Conservation (phyloP, 2,113 vertebrate species). For the Cyanistes caeruleus region DNA sequence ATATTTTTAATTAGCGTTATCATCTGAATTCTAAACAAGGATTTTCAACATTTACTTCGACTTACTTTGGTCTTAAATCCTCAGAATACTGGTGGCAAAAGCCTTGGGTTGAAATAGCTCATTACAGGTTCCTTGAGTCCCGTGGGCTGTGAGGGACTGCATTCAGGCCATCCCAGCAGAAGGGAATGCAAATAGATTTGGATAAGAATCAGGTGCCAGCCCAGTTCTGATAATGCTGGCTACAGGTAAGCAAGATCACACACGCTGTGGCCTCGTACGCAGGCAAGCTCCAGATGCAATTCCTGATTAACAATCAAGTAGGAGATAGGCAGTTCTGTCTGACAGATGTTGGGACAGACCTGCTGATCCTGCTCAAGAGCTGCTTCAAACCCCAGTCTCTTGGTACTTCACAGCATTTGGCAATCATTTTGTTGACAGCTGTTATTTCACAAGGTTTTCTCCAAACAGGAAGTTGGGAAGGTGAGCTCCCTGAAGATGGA, state of each 20-base stretch:
- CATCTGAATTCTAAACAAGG: neutral
- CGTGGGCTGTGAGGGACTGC: accelerated
- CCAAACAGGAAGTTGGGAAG: neutral
- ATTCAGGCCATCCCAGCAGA: neutral
- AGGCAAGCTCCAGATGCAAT: neutral
- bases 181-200: neutral
- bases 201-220: neutral
- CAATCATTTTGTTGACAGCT: neutral
- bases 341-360: neutral
- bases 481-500: neutral
- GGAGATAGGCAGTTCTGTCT: neutral
- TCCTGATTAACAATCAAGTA: accelerated
- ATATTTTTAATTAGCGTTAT: neutral
- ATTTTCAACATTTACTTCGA: neutral
- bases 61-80: neutral
- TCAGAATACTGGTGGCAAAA: neutral
- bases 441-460: neutral
- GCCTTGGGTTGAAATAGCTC: neutral
- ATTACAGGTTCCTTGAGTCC: neutral
- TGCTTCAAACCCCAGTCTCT: neutral
- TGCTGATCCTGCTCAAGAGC: neutral
- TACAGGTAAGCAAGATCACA: neutral
- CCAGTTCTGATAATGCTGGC: neutral
- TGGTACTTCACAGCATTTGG: neutral
- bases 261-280: accelerated